Evolutionary conservation across 2,113 vertebrate genomes (phyloP).

Genomic region (Turdus rufiventris): DNA sequence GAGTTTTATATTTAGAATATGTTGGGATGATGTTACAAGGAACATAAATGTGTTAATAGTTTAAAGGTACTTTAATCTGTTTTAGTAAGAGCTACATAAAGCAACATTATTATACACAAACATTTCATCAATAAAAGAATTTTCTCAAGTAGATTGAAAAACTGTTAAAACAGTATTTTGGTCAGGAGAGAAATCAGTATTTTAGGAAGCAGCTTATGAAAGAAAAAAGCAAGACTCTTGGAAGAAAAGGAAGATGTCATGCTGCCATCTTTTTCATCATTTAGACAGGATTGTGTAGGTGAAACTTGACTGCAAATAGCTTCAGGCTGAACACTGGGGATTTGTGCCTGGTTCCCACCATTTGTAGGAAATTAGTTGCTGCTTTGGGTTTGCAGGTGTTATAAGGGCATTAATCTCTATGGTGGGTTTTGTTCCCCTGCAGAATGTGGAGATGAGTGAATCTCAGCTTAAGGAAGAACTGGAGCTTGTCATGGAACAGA

Average conservation of each 20-base stretch:
- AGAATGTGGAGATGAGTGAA: slow-evolving; percentile 84
- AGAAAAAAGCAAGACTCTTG: neutral
- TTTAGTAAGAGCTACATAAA: neutral
- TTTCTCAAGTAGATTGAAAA: neutral
- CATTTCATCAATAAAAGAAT: neutral
- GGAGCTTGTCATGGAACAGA: slow-evolving; percentile 73
- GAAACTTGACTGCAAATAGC: neutral
- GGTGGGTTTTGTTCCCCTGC: neutral
- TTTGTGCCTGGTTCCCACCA: neutral
- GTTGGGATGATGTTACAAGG: neutral
- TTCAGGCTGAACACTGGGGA: neutral
- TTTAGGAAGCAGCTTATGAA: neutral
- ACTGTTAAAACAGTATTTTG: neutral
- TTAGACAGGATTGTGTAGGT: neutral
- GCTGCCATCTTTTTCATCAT: neutral
- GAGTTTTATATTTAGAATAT: neutral
- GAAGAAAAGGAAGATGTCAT: neutral
- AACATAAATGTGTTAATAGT: neutral
- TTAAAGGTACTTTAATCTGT: neutral
- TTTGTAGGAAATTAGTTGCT: neutral
- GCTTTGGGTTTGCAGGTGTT: neutral
- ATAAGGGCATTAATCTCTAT: neutral
- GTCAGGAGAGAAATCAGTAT: neutral
- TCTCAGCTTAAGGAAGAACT: slow-evolving; percentile 78
- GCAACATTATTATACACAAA: neutral